These are phyloP conservation scores for Dinoponera quadriceps DNA, from an alignment of 1,140 invertebrate genomes.

Conservation along the genomic window DNA sequence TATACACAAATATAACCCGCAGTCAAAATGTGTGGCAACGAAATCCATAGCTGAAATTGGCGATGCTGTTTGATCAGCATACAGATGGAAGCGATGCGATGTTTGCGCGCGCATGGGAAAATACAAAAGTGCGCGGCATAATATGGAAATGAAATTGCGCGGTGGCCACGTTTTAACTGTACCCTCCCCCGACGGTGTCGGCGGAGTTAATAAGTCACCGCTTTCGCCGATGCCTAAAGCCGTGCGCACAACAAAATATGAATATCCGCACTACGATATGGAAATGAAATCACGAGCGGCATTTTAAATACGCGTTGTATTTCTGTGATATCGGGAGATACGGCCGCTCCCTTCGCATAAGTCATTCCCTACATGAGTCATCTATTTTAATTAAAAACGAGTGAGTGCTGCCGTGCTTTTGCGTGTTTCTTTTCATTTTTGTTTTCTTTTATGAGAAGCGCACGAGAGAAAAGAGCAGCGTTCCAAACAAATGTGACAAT, in stretches of 20 bases:
- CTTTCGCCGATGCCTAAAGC: conserved; percentile 6
- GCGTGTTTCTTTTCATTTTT: neutral
- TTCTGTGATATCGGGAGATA: neutral
- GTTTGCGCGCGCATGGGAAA: conserved; percentile 6
- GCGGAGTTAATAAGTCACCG: conserved; percentile 7
- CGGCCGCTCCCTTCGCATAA: neutral
- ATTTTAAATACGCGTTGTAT: conserved; percentile 18
- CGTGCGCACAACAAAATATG: neutral
- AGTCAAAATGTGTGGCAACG: conserved; percentile 2
- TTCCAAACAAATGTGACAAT: too few species aligned
- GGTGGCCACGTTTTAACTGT: neutral
- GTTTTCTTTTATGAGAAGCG: neutral
- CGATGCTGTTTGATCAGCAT: conserved; percentile 32
- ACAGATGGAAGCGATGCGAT: conserved; percentile 30
- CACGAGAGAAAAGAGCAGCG: neutral
- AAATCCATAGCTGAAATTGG: conserved; percentile 49
- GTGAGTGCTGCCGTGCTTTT: neutral
- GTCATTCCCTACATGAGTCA: neutral
- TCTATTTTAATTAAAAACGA: neutral
- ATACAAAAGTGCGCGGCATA: conserved; percentile 17
- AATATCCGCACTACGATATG: conserved; percentile 2
- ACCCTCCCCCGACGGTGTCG: neutral
- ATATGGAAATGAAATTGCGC: conserved; percentile 14
- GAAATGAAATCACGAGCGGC: conserved; percentile 1
- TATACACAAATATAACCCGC: neutral